Conservation (phyloP, 1,140 invertebrate species). For the Orchestia grillus region DNA sequence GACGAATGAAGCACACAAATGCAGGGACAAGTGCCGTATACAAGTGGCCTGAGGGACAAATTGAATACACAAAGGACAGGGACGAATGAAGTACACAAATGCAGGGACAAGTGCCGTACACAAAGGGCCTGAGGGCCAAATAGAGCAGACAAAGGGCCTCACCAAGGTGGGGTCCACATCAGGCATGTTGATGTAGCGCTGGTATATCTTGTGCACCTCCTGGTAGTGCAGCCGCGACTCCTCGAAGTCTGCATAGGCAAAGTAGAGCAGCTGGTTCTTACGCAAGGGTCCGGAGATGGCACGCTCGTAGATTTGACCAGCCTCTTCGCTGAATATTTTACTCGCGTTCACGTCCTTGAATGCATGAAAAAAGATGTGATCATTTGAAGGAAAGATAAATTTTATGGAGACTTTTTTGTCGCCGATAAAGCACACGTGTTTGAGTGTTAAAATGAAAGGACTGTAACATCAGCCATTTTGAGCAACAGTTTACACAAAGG, state of each 20-base stretch:
- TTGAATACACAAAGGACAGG: too few relatives aligned
- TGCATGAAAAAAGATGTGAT: neutral
- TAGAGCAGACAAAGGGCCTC: slow-evolving; percentile 53
- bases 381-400: neutral
- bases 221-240: slow-evolving; percentile 96
- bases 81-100: too few relatives aligned
- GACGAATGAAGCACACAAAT: too few relatives aligned
- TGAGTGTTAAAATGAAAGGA: neutral
- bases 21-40: too few relatives aligned
- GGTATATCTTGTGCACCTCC: slow-evolving; percentile 97
- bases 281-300: slow-evolving; percentile 87
- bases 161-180: slow-evolving; percentile 89
- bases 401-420: neutral
- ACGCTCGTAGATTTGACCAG: slow-evolving; percentile 92
- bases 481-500: neutral
- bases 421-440: neutral
- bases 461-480: neutral
- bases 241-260: slow-evolving; percentile 99
- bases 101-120: too few relatives aligned
- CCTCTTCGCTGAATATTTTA: slow-evolving; percentile 93
- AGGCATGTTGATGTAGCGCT: slow-evolving; percentile 87
- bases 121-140: too few relatives aligned
- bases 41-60: too few relatives aligned
- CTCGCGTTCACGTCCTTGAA: slow-evolving; percentile 88
- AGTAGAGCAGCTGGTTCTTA: slow-evolving; percentile 94